Evolutionary conservation across 2,797 vertebrate species (phyloP).

Genomic region (Propithecus perrieri): DNA sequence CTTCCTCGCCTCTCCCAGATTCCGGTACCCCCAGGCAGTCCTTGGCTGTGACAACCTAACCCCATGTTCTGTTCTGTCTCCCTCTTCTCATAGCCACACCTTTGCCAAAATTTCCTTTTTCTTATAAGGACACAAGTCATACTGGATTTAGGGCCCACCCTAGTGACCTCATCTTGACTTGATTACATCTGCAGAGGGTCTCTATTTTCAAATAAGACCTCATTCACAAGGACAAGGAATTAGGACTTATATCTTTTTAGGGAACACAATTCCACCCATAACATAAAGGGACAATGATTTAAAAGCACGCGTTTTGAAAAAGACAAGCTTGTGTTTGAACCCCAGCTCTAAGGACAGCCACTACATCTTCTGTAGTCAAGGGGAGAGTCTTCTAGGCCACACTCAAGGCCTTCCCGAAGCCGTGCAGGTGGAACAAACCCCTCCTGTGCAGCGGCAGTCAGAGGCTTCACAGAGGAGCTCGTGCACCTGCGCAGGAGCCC

Average conservation of each 20-base stretch:
- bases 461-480: rapidly evolving
- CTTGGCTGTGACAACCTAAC: neutral
- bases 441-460: no score
- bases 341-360: neutral
- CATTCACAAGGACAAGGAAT: neutral
- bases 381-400: no score
- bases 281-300: neutral
- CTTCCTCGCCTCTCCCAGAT: neutral
- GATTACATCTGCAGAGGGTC: neutral
- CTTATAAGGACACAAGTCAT: neutral
- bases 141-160: neutral
- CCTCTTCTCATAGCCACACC: neutral
- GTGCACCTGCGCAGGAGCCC: rapidly evolving
- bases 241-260: neutral
- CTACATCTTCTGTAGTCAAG: neutral
- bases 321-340: neutral
- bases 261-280: neutral
- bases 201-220: neutral
- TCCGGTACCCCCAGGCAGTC: rapidly evolving
- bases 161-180: neutral
- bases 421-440: rapidly evolving
- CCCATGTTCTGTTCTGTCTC: no score
- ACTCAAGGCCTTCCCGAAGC: neutral
- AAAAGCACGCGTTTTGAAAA: neutral
- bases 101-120: neutral